Percentiles rank a stretch among this genome's conserved stretches.
These are phyloP conservation scores for Heterocephalus glaber DNA, from an alignment of 2,113 vertebrate genomes.

Conservation along the genomic window DNA sequence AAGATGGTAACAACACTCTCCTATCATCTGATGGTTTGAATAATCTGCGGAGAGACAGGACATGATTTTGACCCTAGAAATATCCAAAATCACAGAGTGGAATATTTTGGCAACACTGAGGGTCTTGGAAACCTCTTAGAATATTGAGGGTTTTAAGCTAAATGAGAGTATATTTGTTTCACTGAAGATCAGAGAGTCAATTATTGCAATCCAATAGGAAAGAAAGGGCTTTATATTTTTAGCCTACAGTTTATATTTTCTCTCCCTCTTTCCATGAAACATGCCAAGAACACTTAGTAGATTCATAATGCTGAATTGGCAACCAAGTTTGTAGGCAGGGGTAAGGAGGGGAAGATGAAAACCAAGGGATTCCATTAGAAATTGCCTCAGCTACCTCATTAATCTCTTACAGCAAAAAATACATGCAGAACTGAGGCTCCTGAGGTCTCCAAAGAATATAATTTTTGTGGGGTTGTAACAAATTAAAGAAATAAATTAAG, in stretches of 20 bases:
- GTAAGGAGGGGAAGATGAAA: slow-evolving; percentile 67
- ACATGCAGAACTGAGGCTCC: slow-evolving; percentile 79
- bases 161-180: not conserved
- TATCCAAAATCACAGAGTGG: not conserved
- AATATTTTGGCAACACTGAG: not conserved
- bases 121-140: fast-evolving
- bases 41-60: not conserved
- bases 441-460: slow-evolving; percentile 84
- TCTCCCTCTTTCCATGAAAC: not conserved
- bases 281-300: slow-evolving; percentile 70
- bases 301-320: slow-evolving; percentile 65
- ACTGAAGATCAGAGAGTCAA: fast-evolving
- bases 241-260: slow-evolving; percentile 44
- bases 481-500: slow-evolving; percentile 90
- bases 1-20: not conserved
- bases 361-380: slow-evolving; percentile 84
- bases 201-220: not conserved
- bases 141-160: fast-evolving
- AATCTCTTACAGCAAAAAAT: slow-evolving; percentile 86
- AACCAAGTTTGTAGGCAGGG: not conserved
- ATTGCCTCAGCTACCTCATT: slow-evolving; percentile 84
- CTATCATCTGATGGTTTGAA: not conserved
- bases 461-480: slow-evolving; percentile 85
- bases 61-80: not conserved
- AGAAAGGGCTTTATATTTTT: not conserved